Conservation (phyloP, 2,888 invertebrate species). For the Tineola bisselliella region DNA sequence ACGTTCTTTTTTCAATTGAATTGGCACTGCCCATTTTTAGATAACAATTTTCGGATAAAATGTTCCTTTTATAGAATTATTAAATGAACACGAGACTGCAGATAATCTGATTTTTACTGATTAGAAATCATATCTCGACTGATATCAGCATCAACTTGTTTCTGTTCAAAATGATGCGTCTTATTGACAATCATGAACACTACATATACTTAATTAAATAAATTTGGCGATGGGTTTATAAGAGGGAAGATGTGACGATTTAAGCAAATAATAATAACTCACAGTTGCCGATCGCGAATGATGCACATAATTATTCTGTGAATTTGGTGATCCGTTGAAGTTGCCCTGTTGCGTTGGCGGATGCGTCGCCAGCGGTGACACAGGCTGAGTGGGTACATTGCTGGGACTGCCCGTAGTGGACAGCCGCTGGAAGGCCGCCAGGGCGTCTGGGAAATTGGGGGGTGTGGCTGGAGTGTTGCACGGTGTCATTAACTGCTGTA, state of each 20-base stretch:
- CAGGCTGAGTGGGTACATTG: slow-evolving; percentile 38
- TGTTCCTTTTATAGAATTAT: too few relatives aligned
- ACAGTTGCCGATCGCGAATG: slow-evolving; percentile 62
- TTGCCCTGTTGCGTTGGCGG: slow-evolving; percentile 41
- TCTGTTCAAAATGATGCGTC: too few relatives aligned
- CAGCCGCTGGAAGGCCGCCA: slow-evolving; percentile 88
- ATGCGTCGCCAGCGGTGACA: slow-evolving; percentile 54
- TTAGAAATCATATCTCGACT: too few relatives aligned
- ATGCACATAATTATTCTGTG: slow-evolving; percentile 49
- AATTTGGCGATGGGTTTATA: too few relatives aligned
- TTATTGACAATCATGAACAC: not conserved
- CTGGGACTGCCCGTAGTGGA: slow-evolving; percentile 73
- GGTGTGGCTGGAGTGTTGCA: slow-evolving; percentile 95
- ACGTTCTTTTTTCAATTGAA: too few relatives aligned
- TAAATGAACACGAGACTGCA: too few relatives aligned
- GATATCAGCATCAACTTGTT: too few relatives aligned
- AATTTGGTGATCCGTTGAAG: slow-evolving; percentile 43
- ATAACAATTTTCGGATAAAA: too few relatives aligned
- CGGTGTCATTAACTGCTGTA: slow-evolving; percentile 84
- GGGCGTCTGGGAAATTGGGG: slow-evolving; percentile 91
- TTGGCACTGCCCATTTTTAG: too few relatives aligned
- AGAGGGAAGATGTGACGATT: too few relatives aligned
- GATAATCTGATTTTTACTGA: too few relatives aligned
- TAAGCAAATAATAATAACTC: slow-evolving; percentile 25
- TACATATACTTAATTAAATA: too few relatives aligned